These are phyloP conservation scores for Heliconius cydno DNA, from an alignment of 2,888 invertebrate genomes.

Conservation along the genomic window DNA sequence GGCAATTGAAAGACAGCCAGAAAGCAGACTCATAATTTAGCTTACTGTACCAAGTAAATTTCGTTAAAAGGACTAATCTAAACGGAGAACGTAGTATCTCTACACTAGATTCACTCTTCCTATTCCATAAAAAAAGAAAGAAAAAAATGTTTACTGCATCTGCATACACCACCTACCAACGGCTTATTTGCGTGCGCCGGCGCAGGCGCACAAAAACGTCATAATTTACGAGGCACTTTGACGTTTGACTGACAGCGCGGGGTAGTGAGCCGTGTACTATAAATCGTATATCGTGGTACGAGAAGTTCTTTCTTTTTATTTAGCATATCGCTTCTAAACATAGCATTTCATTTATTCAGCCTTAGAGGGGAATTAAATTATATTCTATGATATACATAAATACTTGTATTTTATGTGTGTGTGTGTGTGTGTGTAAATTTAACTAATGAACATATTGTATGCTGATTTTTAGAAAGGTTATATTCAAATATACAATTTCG, in stretches of 20 bases:
- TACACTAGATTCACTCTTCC: no score
- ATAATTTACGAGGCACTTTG: constrained; percentile 65
- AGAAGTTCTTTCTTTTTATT: constrained; percentile 21
- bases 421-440: background rate
- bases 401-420: constrained; percentile 18
- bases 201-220: constrained; percentile 66
- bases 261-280: constrained; percentile 51
- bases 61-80: no score
- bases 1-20: no score
- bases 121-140: background rate
- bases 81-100: no score
- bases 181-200: constrained; percentile 65
- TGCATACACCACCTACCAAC: constrained; percentile 39
- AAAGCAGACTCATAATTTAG: no score
- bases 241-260: constrained; percentile 66
- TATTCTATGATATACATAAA: constrained; percentile 14
- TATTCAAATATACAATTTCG: background rate
- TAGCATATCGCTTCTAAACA: constrained; percentile 32
- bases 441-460: background rate
- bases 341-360: constrained; percentile 36
- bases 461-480: background rate
- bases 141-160: constrained; percentile 21
- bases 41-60: no score
- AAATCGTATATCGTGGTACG: constrained; percentile 39
- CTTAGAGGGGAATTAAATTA: constrained; percentile 21